Evolutionary conservation across 2,888 invertebrate genomes (phyloP).

Genomic region (Eupsilia transversa): DNA sequence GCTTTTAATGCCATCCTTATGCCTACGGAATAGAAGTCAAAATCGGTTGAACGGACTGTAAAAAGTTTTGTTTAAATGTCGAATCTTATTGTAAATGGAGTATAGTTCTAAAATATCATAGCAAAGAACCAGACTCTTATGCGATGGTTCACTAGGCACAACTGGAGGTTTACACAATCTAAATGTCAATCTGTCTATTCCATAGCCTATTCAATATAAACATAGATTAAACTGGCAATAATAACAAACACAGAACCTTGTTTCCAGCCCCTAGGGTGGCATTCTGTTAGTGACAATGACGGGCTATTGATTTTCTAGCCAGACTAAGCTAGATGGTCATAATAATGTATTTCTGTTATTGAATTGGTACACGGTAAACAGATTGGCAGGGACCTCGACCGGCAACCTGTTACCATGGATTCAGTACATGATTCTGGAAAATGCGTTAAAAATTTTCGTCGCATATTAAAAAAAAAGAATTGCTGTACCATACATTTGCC

Average conservation of each 20-base stretch:
- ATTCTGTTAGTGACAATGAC: conserved; percentile 37
- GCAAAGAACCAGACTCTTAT: not conserved
- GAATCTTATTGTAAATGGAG: no score
- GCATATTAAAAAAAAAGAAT: no score
- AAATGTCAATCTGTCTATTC: conserved; percentile 34
- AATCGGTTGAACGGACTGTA: no score
- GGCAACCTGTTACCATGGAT: no score
- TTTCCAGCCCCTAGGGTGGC: conserved; percentile 18
- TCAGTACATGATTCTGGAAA: no score
- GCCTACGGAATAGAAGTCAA: no score
- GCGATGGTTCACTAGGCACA: not conserved
- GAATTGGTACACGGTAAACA: not conserved
- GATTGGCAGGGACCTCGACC: no score
- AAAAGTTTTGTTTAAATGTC: no score
- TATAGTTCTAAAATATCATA: no score
- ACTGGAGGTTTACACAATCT: conserved; percentile 3
- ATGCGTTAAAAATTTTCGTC: no score
- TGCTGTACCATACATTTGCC: no score
- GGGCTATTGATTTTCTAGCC: conserved; percentile 18
- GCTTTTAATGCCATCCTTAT: no score
- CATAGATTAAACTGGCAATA: not conserved
- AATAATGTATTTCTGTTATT: conserved; percentile 1
- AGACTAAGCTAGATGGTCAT: not conserved
- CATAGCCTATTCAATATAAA: conserved; percentile 9
- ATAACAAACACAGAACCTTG: conserved; percentile 15